phyloP scores from a whole-genome alignment of 2,113 vertebrate species.

The Dicrurus megarhynchus region DNA sequence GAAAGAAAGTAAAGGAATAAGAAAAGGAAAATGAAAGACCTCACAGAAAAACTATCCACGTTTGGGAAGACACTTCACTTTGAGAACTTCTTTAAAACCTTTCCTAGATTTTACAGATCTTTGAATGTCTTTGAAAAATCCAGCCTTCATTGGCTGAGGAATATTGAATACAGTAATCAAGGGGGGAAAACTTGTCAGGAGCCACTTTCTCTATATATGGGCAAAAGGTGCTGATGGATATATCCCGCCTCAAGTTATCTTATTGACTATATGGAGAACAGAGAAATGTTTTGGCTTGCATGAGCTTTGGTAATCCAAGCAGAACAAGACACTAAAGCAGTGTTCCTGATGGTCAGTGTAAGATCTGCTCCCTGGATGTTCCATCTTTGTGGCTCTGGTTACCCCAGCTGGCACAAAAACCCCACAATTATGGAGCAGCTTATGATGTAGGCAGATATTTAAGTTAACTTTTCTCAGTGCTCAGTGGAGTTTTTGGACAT shows the following conservation, averaged over 20 bases:
- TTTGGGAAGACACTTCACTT: neutral
- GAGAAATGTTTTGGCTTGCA: neutral
- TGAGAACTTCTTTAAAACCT: neutral
- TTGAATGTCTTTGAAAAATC: neutral
- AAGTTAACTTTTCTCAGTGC: neutral
- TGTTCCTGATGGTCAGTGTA: neutral
- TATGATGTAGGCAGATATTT: neutral
- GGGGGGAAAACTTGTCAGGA: neutral
- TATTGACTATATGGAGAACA: neutral
- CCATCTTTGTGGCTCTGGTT: neutral
- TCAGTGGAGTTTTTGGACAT: neutral
- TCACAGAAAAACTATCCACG: neutral
- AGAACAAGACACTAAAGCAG: neutral
- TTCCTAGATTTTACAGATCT: neutral
- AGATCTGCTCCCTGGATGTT: neutral
- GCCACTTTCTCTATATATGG: neutral
- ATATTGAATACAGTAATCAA: neutral
- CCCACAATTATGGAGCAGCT: fast-evolving
- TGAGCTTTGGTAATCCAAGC: neutral
- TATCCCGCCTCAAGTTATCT: neutral
- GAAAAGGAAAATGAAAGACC: neutral
- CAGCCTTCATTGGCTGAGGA: neutral
- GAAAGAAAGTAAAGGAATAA: neutral
- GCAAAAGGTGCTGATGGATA: neutral
- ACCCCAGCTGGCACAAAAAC: neutral